A percentile compares a stretch with the other conserved stretches of the same genome.
phyloP scores from a whole-genome alignment of 2,888 invertebrate species.

The Andrena flavipes region DNA sequence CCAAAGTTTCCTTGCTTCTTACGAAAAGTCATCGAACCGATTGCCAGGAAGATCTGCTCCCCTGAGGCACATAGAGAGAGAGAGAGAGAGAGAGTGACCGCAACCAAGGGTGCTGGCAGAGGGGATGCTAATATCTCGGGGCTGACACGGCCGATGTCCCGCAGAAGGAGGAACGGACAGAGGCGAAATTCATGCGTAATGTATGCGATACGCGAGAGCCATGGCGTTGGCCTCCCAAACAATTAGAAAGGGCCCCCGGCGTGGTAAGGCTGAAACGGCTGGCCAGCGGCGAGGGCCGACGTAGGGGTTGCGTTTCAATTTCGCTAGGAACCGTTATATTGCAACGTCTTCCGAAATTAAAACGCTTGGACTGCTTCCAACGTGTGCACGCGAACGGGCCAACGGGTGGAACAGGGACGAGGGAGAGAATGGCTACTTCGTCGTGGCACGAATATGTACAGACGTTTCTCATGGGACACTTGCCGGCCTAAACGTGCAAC shows the following conservation, averaged over 20 bases:
- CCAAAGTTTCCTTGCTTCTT: too few species aligned
- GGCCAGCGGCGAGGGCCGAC: conserved; percentile 49
- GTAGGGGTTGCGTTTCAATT: conserved; percentile 78
- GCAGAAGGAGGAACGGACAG: conserved; percentile 61
- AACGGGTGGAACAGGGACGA: not conserved
- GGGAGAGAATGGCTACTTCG: conserved; percentile 13
- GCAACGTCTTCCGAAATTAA: conserved; percentile 78
- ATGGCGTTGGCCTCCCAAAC: conserved; percentile 78
- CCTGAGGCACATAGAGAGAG: too few species aligned
- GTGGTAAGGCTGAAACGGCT: conserved; percentile 46
- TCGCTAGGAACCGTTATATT: conserved; percentile 80
- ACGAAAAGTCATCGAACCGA: too few species aligned
- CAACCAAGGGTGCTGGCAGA: conserved; percentile 30
- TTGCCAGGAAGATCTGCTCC: too few species aligned
- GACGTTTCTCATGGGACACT: conserved; percentile 61
- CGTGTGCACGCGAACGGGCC: conserved; percentile 51
- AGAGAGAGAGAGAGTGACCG: not conserved
- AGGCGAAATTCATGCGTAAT: conserved; percentile 73
- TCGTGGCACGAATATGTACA: conserved; percentile 41
- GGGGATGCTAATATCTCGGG: conserved; percentile 62
- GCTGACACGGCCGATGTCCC: conserved; percentile 52
- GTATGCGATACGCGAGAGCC: conserved; percentile 68
- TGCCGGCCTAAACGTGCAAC: conserved; percentile 31
- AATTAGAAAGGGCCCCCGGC: conserved; percentile 79
- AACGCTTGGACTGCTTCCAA: conserved; percentile 73